Evolutionary conservation across 2,113 vertebrate species (phyloP).

Genomic region (Macroglossus sobrinus): DNA sequence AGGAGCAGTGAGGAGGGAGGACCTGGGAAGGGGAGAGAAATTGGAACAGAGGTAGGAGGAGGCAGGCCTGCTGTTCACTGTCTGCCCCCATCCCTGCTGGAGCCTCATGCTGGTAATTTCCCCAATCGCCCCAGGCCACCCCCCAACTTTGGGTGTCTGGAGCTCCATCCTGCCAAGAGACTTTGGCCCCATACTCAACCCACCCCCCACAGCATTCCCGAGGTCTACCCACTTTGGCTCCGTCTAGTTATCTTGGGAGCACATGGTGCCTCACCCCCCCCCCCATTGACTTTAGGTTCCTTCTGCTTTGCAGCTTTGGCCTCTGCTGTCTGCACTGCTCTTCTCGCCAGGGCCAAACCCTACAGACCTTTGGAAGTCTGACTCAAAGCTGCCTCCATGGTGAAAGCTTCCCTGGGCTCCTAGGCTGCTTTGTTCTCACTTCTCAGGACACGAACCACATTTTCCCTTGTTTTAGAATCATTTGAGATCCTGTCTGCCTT

Average conservation of each 20-base stretch:
- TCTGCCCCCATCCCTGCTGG: rapidly evolving
- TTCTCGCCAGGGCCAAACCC: background rate
- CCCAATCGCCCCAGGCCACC: background rate
- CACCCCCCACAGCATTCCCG: background rate
- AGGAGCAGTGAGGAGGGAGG: background rate
- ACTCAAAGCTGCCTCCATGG: background rate
- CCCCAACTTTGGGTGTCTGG: background rate
- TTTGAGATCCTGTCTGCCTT: background rate
- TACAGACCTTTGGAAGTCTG: background rate
- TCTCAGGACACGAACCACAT: background rate
- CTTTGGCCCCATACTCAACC: background rate
- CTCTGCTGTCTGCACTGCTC: background rate
- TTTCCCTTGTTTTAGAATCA: background rate
- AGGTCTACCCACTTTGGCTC: background rate
- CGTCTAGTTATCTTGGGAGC: background rate
- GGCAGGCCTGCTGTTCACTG: background rate
- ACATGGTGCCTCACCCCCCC: background rate
- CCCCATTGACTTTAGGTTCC: too few relatives aligned
- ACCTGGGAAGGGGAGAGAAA: background rate
- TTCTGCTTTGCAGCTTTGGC: background rate
- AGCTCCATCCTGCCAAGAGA: background rate
- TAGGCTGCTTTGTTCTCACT: background rate
- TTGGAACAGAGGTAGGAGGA: background rate
- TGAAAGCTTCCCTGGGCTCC: background rate
- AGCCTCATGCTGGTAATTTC: background rate